Evolutionary conservation across 2,888 invertebrate genomes (phyloP), one percentile per base, ranked within the genome.

Genomic region (Cataglyphis cursor): DNA sequence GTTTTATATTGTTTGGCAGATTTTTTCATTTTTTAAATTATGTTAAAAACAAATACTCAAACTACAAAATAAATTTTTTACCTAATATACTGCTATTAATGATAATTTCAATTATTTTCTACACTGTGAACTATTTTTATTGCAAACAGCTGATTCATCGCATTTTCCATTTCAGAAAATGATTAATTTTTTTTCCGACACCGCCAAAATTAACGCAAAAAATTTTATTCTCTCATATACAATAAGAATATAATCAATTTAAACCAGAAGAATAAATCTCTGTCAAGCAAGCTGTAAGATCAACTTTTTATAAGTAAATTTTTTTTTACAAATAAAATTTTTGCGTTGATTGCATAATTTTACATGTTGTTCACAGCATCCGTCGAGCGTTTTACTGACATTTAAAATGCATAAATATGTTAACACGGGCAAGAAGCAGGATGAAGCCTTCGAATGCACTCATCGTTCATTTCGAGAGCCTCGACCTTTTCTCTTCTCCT

Each of bases 381-480:
- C 18, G 12, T 65, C 65, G 21, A 41, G 10, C 18, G 21, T 44
- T 6, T 6, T n/a, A 75, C 15, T 64, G 15, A 62, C n/a, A 51
- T 61, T 68, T 61, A 61, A 57, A 66, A 51, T 64, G 44, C 57
- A 57, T 18, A 15, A 73, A 62, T 51, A 24, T 18, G 21, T 41
- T 76, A 51, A 65, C 12, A 12, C 21, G 31, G 1, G 0, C 5
- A n/a, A 70, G 21, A 61, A 76, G 24, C 64, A 31, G 44, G 68
- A 68, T 68, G 21, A 68, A 44, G 1, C 44, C 28, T 54, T 76
- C n/a, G 65, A 21, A 57, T 78, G 66, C 78, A 57, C 21, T 57
- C 31, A 31, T 66, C 18, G n/a, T 35, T 41, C 9, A 31, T 75
- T 15, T 41, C 38, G n/a, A 48, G 24, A 75, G 51, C 51, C 64